These are phyloP conservation scores for Melanargia galathea DNA, from an alignment of 2,888 invertebrate genomes.

Conservation along the genomic window DNA sequence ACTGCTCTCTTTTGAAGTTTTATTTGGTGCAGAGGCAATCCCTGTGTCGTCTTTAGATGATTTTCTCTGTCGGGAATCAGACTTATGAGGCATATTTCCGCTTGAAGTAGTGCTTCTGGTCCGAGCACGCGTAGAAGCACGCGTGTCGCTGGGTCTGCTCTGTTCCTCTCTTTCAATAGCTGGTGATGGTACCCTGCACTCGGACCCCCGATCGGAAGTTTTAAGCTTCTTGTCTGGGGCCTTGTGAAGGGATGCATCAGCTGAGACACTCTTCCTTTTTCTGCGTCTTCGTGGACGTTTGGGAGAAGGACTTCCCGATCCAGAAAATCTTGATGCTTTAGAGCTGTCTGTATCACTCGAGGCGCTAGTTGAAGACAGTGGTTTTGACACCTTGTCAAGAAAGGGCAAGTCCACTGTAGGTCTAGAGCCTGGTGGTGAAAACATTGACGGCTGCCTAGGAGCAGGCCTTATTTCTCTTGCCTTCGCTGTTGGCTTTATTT, in stretches of 20 bases:
- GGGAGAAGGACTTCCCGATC: constrained; percentile 68
- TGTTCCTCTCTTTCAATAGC: constrained; percentile 90
- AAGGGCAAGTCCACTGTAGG: constrained; percentile 88
- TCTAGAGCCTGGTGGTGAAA: constrained; percentile 75
- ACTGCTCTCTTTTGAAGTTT: constrained; percentile 82
- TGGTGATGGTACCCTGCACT: constrained; percentile 87
- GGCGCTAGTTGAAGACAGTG: constrained; percentile 83
- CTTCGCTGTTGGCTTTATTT: constrained; percentile 68
- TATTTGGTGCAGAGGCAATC: constrained; percentile 64
- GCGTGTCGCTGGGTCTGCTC: constrained; percentile 71
- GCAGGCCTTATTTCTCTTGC: constrained; percentile 72
- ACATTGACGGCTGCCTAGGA: constrained; percentile 63
- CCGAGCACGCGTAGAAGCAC: constrained; percentile 84
- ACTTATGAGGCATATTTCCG: constrained; percentile 85
- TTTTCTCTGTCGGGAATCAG: constrained; percentile 80
- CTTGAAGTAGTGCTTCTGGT: constrained; percentile 85
- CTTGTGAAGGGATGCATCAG: constrained; percentile 79
- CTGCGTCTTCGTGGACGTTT: constrained; percentile 72
- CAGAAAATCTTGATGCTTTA: constrained; percentile 66
- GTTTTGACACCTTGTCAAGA: constrained; percentile 90
- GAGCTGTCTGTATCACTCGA: constrained; percentile 84
- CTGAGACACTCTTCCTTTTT: constrained; percentile 67
- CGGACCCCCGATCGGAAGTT: constrained; percentile 91
- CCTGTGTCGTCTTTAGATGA: constrained; percentile 68
- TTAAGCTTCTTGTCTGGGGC: constrained; percentile 91